phyloP scores from a whole-genome alignment of 2,113 vertebrate species.

The Dicrurus megarhynchus region DNA sequence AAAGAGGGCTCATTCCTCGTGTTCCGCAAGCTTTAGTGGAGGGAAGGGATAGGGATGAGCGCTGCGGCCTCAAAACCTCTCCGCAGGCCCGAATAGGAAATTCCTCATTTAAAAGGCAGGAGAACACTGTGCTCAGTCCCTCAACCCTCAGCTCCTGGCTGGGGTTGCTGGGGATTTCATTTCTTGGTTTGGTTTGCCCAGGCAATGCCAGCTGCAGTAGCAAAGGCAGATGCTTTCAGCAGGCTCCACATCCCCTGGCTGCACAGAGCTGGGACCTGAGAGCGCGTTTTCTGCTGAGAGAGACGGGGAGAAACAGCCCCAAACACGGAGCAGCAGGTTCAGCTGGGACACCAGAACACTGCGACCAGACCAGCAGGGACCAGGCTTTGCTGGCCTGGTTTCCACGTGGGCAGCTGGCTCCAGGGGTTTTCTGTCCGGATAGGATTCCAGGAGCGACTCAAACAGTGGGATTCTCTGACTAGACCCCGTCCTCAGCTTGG shows the following conservation, averaged over 20 bases:
- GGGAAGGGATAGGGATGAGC: too few species aligned
- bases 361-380: rapidly evolving
- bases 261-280: neutral
- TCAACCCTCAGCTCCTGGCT: neutral
- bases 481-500: neutral
- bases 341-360: rapidly evolving
- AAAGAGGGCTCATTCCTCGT: neutral
- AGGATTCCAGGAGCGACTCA: neutral
- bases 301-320: neutral
- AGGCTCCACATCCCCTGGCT: neutral
- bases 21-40: rapidly evolving
- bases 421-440: neutral
- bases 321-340: rapidly evolving
- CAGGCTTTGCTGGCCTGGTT: neutral
- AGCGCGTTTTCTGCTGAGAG: neutral
- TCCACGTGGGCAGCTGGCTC: neutral
- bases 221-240: neutral
- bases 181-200: neutral
- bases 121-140: rapidly evolving
- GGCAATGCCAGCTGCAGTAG: neutral
- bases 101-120: neutral
- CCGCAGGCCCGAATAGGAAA: neutral
- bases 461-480: neutral
- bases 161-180: neutral
- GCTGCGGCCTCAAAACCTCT: too few species aligned